Evolutionary conservation across 2,888 invertebrate species (phyloP).

Genomic region (Agrochola macilenta): DNA sequence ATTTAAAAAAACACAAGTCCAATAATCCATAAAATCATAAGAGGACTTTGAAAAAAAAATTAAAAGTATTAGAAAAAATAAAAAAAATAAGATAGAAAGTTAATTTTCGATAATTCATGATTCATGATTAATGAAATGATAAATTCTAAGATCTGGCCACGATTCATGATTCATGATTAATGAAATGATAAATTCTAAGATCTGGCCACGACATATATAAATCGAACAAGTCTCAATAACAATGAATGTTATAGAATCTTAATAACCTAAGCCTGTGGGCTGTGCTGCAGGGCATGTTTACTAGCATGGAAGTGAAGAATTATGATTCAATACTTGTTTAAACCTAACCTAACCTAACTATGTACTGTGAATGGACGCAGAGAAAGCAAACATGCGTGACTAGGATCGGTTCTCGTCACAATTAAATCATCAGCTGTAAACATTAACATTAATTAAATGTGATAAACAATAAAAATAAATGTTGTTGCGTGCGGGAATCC

Average conservation of each 20-base stretch:
- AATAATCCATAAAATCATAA: no score
- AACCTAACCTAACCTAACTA: not conserved
- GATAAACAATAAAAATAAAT: slow-evolving; percentile 63
- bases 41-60: no score
- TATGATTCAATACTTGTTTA: slow-evolving; percentile 1
- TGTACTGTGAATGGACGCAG: slow-evolving; percentile 18
- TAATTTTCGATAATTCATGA: no score
- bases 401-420: slow-evolving; percentile 63
- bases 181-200: no score
- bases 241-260: not conserved
- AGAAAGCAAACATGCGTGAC: slow-evolving; percentile 75
- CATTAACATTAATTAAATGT: slow-evolving; percentile 74
- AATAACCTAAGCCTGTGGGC: slow-evolving; percentile 16
- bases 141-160: no score
- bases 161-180: no score
- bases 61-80: no score
- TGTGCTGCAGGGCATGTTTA: slow-evolving; percentile 1
- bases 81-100: no score
- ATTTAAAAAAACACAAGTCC: no score
- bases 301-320: not conserved
- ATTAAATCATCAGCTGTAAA: slow-evolving; percentile 68
- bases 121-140: no score
- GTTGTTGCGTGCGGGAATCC: slow-evolving; percentile 62
- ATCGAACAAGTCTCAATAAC: slow-evolving; percentile 1
- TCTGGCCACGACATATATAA: no score